Conservation (phyloP, 1,140 invertebrate genomes). For the Thereuonema tuberculata region DNA sequence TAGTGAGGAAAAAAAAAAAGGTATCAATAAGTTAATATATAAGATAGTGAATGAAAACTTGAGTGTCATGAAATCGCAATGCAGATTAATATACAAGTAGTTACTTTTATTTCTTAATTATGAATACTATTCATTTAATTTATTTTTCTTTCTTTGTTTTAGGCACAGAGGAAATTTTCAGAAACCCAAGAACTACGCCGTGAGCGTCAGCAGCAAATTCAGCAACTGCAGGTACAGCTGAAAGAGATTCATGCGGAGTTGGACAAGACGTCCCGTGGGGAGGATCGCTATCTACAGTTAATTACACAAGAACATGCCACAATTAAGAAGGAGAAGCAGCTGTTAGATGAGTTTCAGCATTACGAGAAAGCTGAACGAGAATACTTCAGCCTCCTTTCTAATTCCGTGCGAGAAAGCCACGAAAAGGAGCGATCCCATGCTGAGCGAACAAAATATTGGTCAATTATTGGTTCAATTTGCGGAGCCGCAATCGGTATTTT, state of each 20-base stretch:
- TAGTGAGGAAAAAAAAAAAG: too few relatives aligned
- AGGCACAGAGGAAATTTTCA: slow-evolving; percentile 44
- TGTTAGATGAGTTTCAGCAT: slow-evolving; percentile 26
- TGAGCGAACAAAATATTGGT: slow-evolving; percentile 63
- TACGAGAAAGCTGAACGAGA: slow-evolving; percentile 44
- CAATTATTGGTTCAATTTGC: slow-evolving; percentile 51
- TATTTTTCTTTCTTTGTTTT: slow-evolving; percentile 29
- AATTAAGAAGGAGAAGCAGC: slow-evolving; percentile 30
- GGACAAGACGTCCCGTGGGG: slow-evolving; percentile 49
- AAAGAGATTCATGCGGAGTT: slow-evolving; percentile 50
- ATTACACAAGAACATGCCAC: slow-evolving; percentile 30
- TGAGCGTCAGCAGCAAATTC: slow-evolving; percentile 39
- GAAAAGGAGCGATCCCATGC: slow-evolving; percentile 56
- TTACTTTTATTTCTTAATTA: too few relatives aligned
- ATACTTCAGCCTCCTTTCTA: slow-evolving; percentile 46
- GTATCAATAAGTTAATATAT: too few relatives aligned
- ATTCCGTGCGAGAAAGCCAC: slow-evolving; percentile 51
- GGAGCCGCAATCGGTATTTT: slow-evolving; percentile 51
- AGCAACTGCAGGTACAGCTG: slow-evolving; percentile 41
- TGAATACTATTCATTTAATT: too few relatives aligned
- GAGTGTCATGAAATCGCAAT: too few relatives aligned
- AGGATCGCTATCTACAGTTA: slow-evolving; percentile 45
- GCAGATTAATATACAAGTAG: too few relatives aligned
- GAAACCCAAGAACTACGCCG: slow-evolving; percentile 43
- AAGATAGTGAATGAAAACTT: too few relatives aligned